phyloP scores from a whole-genome alignment of 2,113 vertebrate genomes.

The Channa argus region DNA sequence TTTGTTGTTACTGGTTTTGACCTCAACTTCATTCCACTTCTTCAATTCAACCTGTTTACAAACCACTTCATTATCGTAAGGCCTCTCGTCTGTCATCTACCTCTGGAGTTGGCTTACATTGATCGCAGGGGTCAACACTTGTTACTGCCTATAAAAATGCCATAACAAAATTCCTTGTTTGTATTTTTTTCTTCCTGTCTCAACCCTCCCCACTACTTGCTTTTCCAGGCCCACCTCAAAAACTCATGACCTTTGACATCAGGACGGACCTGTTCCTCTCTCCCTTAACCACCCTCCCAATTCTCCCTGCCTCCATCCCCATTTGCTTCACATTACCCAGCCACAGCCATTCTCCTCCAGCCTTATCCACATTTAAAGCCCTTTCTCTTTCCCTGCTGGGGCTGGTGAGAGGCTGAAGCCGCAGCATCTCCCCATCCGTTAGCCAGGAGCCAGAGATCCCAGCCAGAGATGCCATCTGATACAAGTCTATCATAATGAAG shows the following conservation, averaged over 20 bases:
- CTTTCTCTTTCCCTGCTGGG: conserved; percentile 83
- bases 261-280: conserved; percentile 36
- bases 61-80: neutral
- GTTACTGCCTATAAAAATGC: neutral
- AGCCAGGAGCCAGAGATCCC: conserved; percentile 86
- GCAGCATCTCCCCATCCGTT: conserved; percentile 82
- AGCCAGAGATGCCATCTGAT: conserved; percentile 94
- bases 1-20: conserved; percentile 23
- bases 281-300: conserved; percentile 5
- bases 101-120: neutral
- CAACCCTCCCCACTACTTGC: neutral
- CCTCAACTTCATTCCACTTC: neutral
- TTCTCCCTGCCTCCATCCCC: conserved; percentile 25
- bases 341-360: conserved; percentile 54
- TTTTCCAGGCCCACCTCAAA: conserved; percentile 2
- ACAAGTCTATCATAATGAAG: conserved; percentile 98
- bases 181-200: conserved; percentile 3
- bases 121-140: neutral
- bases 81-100: neutral
- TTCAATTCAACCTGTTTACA: neutral
- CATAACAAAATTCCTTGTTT: neutral
- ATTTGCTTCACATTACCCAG: conserved; percentile 42
- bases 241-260: conserved; percentile 54
- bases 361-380: conserved; percentile 62
- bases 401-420: conserved; percentile 84